A percentile compares a stretch with the other conserved stretches of the same genome.
phyloP scores from a whole-genome alignment of 2,797 vertebrate genomes.

The Decapterus maruadsi region DNA sequence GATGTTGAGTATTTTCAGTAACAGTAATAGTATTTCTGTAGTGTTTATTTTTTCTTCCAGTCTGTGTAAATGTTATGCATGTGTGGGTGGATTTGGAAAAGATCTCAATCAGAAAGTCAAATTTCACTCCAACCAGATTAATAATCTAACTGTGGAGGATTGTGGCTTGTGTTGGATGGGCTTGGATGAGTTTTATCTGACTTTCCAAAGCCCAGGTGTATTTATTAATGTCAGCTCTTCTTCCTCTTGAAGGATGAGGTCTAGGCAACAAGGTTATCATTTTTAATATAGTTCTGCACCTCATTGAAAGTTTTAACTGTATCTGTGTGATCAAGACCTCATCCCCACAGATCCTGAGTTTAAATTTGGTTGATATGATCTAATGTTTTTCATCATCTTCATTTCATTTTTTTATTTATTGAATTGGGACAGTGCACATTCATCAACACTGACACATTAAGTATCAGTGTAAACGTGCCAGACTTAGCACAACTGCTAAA shows the following conservation, averaged over 20 bases:
- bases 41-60: neutral
- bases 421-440: no score
- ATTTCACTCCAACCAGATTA: neutral
- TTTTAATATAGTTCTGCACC: conserved; percentile 33
- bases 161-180: neutral
- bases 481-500: no score
- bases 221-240: conserved; percentile 33
- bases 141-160: neutral
- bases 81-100: no score
- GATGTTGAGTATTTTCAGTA: no score
- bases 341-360: no score
- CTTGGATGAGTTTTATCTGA: conserved; percentile 22
- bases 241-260: conserved; percentile 25
- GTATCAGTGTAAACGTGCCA: no score
- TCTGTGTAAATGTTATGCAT: neutral
- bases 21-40: conserved; percentile 6
- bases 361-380: no score
- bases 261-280: conserved; percentile 2
- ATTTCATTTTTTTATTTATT: no score
- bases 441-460: no score
- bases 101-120: conserved; percentile 3
- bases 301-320: conserved; percentile 39
- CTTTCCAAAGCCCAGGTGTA: conserved; percentile 41
- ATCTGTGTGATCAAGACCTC: neutral
- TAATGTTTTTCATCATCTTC: no score